These are phyloP conservation scores for Neelides sp. DNA, from an alignment of 1,140 invertebrate species.

Conservation along the genomic window DNA sequence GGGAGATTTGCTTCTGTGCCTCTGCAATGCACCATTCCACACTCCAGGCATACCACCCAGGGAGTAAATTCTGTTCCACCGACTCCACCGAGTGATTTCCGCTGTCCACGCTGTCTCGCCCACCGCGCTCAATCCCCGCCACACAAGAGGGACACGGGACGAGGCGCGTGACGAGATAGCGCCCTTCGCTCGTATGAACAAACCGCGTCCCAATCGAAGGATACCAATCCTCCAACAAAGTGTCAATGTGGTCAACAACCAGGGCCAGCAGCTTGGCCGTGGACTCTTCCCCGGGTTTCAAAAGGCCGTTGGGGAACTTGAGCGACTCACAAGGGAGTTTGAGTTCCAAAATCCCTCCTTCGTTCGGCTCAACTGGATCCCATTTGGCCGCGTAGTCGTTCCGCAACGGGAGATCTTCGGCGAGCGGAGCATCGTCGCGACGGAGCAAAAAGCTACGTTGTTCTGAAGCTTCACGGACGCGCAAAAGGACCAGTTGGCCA, in stretches of 20 bases:
- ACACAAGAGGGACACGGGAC: constrained; percentile 84
- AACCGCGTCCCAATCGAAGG: constrained; percentile 88
- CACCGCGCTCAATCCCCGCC: constrained; percentile 13
- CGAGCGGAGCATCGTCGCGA: constrained; percentile 10
- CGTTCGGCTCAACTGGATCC: constrained; percentile 67
- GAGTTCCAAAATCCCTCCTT: constrained; percentile 75
- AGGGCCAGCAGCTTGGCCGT: constrained; percentile 75
- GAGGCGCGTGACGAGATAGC: constrained; percentile 84
- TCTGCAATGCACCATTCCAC: constrained; percentile 86
- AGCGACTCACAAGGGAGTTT: constrained; percentile 53
- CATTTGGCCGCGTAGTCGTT: constrained; percentile 52
- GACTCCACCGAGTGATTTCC: neutral
- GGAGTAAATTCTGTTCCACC: neutral
- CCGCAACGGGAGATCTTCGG: constrained; percentile 4
- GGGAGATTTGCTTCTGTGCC: constrained; percentile 41
- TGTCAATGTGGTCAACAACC: constrained; percentile 92
- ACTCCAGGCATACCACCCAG: constrained; percentile 49
- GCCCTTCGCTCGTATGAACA: constrained; percentile 91
- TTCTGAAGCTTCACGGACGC: constrained; percentile 59
- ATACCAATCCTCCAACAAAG: constrained; percentile 96
- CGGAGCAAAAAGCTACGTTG: constrained; percentile 29
- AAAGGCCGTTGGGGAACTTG: constrained; percentile 35
- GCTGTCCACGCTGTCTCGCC: constrained; percentile 2
- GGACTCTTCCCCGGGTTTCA: constrained; percentile 58
- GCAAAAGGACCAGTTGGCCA: constrained; percentile 62